phyloP scores from a whole-genome alignment of 1,140 invertebrate species.

The Bicyclus anynana region DNA sequence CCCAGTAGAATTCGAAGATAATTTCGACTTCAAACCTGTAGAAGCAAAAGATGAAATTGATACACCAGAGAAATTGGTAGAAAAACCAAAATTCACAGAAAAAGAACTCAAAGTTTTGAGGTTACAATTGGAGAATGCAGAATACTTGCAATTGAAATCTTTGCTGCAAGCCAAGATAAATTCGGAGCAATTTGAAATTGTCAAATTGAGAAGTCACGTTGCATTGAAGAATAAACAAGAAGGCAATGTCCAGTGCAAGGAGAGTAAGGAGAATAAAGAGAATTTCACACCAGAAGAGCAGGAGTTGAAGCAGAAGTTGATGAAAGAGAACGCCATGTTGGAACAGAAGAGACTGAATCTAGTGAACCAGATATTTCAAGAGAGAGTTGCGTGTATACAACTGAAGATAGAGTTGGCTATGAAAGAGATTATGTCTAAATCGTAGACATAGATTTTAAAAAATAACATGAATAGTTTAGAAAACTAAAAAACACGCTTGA shows the following conservation, averaged over 20 bases:
- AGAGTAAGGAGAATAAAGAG: conserved; percentile 76
- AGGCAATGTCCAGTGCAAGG: conserved; percentile 63
- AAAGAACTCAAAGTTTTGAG: conserved; percentile 79
- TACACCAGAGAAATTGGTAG: conserved; percentile 33
- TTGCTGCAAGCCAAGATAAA: conserved; percentile 81
- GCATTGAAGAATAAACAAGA: conserved; percentile 73
- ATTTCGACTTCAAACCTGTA: conserved; percentile 58
- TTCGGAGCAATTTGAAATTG: conserved; percentile 82
- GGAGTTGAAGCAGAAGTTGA: conserved; percentile 75
- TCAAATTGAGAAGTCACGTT: conserved; percentile 79
- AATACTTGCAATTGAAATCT: conserved; percentile 81
- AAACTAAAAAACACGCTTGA: too few relatives aligned
- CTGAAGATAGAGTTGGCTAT: conserved; percentile 82
- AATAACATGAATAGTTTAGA: too few relatives aligned
- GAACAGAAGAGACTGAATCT: conserved; percentile 82
- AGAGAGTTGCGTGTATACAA: conserved; percentile 82
- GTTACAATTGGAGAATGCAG: conserved; percentile 82
- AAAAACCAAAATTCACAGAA: conserved; percentile 73
- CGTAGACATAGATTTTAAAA: conserved; percentile 30
- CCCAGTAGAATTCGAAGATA: conserved; percentile 72
- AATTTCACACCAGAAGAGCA: conserved; percentile 64
- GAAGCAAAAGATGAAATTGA: conserved; percentile 36
- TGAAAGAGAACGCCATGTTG: conserved; percentile 81
- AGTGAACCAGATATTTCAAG: conserved; percentile 81
- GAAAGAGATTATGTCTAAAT: conserved; percentile 76